Conservation (phyloP, 2,797 vertebrate genomes). For the Gila robusta region DNA sequence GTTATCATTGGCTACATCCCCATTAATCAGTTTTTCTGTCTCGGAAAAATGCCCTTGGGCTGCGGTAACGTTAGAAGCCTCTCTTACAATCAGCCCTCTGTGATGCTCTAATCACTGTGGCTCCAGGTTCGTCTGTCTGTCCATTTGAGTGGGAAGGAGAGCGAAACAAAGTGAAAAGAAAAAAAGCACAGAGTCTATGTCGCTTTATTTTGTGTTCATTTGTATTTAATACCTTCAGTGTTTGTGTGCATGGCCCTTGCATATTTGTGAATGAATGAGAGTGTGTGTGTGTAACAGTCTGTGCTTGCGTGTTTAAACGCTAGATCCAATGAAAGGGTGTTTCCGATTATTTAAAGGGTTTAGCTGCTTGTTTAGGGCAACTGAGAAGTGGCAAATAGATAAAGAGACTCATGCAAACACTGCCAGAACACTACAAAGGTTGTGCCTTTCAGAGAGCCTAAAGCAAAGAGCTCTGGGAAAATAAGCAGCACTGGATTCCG, state of each 20-base stretch:
- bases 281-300: slow-evolving; percentile 30
- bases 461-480: slow-evolving; percentile 56
- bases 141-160: background rate
- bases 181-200: background rate
- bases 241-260: slow-evolving; percentile 1
- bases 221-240: slow-evolving; percentile 37
- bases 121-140: slow-evolving; percentile 20
- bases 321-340: slow-evolving; percentile 33
- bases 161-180: slow-evolving; percentile 11
- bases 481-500: slow-evolving; percentile 37
- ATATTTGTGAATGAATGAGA: slow-evolving; percentile 5
- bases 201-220: background rate
- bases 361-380: slow-evolving; percentile 51
- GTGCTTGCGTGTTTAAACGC: slow-evolving; percentile 23
- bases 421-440: background rate
- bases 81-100: slow-evolving; percentile 46
- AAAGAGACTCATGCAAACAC: slow-evolving; percentile 26
- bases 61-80: slow-evolving; percentile 34
- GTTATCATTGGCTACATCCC: background rate
- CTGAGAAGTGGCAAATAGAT: slow-evolving; percentile 47
- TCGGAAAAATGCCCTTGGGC: slow-evolving; percentile 40
- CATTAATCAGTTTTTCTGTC: slow-evolving; percentile 7
- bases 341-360: slow-evolving; percentile 39
- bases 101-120: slow-evolving; percentile 36
- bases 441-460: too few species aligned